Percentiles rank a stretch among this genome's conserved stretches.
Conservation (phyloP, 1,140 invertebrate species). For the Vanessa tameamea region DNA sequence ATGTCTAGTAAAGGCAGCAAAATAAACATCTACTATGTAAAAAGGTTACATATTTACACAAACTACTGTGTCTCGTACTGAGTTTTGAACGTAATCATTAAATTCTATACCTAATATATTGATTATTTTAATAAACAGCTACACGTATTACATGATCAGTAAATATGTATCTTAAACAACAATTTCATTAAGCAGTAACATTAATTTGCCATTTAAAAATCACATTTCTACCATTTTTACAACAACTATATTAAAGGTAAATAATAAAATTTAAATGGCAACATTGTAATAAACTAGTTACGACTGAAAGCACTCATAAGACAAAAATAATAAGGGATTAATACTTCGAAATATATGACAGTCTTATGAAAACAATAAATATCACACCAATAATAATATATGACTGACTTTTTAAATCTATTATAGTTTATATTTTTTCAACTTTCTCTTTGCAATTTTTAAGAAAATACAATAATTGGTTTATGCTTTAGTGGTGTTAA, state of each 20-base stretch:
- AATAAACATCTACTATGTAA: slow-evolving; percentile 26
- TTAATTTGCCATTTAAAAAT: slow-evolving; percentile 13
- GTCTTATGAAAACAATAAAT: slow-evolving; percentile 34
- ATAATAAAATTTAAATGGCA: slow-evolving; percentile 35
- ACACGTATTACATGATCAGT: slow-evolving; percentile 24
- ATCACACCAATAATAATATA: slow-evolving; percentile 30
- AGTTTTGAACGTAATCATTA: slow-evolving; percentile 21
- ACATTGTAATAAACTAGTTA: slow-evolving; percentile 25
- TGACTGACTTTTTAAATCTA: slow-evolving; percentile 3
- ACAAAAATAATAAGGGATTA: slow-evolving; percentile 20
- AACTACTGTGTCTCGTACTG: slow-evolving; percentile 21
- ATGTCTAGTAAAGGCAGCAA: slow-evolving; percentile 31
- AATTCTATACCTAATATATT: slow-evolving; percentile 16
- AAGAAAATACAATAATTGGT: slow-evolving; percentile 1
- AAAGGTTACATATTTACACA: slow-evolving; percentile 29
- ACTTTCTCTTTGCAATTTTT: background rate
- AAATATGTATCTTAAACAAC: slow-evolving; percentile 23
- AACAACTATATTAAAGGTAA: slow-evolving; percentile 18
- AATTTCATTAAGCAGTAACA: slow-evolving; percentile 18
- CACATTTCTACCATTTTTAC: slow-evolving; percentile 7
- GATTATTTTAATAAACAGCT: slow-evolving; percentile 26
- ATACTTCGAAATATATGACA: slow-evolving; percentile 40
- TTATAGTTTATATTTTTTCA: background rate
- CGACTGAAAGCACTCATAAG: slow-evolving; percentile 24
- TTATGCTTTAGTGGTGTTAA: background rate